These are phyloP conservation scores for Polydrusus cervinus DNA, from an alignment of 2,888 invertebrate species.

Conservation along the genomic window DNA sequence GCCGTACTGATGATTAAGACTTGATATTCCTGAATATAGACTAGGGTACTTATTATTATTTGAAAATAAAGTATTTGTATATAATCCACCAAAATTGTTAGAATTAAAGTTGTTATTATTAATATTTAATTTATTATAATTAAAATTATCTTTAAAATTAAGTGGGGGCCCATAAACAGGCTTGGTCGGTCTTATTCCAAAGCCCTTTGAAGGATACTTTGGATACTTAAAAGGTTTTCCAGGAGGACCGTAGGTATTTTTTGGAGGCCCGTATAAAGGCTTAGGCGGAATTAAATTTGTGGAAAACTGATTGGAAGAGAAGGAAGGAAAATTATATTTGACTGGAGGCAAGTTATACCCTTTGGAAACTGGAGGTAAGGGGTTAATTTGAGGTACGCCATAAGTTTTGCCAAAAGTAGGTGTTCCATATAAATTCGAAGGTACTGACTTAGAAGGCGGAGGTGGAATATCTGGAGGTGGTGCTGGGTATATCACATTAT, in stretches of 20 bases:
- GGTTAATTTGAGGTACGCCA: constrained; percentile 55
- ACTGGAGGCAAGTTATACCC: constrained; percentile 47
- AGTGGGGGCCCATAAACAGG: constrained; percentile 63
- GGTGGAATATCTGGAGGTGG: constrained; percentile 72
- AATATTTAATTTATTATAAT: constrained; percentile 54
- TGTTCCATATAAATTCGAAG: constrained; percentile 61
- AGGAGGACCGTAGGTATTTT: constrained; percentile 57
- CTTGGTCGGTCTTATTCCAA: constrained; percentile 67
- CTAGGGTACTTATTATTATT: constrained; percentile 38
- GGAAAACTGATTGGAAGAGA: constrained; percentile 35
- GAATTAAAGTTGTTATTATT: constrained; percentile 41
- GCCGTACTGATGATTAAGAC: constrained; percentile 56
- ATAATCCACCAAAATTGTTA: constrained; percentile 35
- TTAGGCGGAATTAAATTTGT: constrained; percentile 64
- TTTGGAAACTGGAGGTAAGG: constrained; percentile 44
- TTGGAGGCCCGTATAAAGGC: constrained; percentile 71
- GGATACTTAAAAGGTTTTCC: constrained; percentile 62
- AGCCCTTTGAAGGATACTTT: constrained; percentile 69
- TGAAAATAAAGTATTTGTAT: constrained; percentile 18
- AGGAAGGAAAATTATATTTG: constrained; percentile 50
- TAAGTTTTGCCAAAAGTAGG: constrained; percentile 60
- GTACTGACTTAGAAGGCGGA: constrained; percentile 52
- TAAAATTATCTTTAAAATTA: constrained; percentile 57
- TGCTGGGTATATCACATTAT: constrained; percentile 70
- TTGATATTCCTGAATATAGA: constrained; percentile 51